Evolutionary conservation across 2,888 invertebrate species (phyloP).

Genomic region (Alitta virens): DNA sequence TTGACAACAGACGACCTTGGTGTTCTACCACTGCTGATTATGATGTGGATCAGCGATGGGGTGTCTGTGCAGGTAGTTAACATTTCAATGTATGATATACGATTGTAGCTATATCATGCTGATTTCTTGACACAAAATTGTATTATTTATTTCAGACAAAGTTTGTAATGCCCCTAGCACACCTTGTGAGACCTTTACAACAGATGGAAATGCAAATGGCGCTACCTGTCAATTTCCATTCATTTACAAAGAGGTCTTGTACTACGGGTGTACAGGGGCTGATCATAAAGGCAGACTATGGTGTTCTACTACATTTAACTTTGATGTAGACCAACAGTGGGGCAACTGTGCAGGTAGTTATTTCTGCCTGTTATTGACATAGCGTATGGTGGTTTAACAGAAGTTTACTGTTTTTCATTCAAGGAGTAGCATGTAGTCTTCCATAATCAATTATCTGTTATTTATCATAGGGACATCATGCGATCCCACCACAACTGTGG

Average conservation of each 20-base stretch:
- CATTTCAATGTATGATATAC: too few species aligned
- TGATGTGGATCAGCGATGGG: slow-evolving; percentile 6
- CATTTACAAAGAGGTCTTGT: not conserved
- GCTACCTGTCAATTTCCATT: not conserved
- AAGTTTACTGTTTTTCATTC: too few species aligned
- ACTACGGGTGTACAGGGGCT: not conserved
- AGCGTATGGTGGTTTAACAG: too few species aligned
- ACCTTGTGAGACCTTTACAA: not conserved
- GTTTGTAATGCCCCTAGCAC: not conserved
- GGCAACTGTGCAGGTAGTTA: slow-evolving; percentile 7
- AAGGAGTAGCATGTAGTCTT: too few species aligned
- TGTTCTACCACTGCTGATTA: slow-evolving; percentile 14
- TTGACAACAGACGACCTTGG: slow-evolving; percentile 2
- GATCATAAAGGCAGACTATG: not conserved
- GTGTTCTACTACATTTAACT: slow-evolving; percentile 15
- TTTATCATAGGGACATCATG: too few species aligned
- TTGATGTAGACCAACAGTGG: slow-evolving; percentile 5
- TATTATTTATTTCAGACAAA: too few species aligned
- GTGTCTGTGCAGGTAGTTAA: not conserved
- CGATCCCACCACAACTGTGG: too few species aligned
- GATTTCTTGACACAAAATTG: too few species aligned
- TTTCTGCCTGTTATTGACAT: too few species aligned
- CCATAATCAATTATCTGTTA: too few species aligned
- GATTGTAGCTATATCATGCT: too few species aligned
- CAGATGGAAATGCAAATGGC: not conserved